phyloP scores from a whole-genome alignment of 2,888 invertebrate species.

The Amblyteles armatorius region DNA sequence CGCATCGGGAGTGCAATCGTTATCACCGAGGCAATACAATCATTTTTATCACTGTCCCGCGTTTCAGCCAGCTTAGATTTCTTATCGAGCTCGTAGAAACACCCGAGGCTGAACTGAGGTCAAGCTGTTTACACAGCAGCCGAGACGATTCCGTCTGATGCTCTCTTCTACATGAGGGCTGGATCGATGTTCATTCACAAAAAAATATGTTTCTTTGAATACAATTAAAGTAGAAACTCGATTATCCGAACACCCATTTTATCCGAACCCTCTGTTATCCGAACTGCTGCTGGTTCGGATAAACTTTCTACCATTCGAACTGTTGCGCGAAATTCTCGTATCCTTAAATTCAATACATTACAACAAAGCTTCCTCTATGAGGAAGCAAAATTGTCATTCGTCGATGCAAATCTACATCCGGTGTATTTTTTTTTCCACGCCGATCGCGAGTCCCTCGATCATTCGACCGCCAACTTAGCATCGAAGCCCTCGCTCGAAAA shows the following conservation, averaged over 20 bases:
- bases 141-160: neutral
- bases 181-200: neutral
- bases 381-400: neutral
- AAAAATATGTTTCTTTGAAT: neutral
- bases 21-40: conserved; percentile 23
- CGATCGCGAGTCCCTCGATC: too few relatives aligned
- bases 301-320: too few relatives aligned
- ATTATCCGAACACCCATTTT: too few relatives aligned
- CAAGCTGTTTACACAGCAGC: conserved; percentile 28
- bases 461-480: too few relatives aligned
- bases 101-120: conserved; percentile 15
- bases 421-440: too few relatives aligned
- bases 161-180: neutral
- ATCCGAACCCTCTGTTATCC: too few relatives aligned
- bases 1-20: conserved; percentile 23
- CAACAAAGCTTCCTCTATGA: neutral
- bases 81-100: conserved; percentile 31
- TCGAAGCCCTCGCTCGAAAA: neutral
- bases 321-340: too few relatives aligned
- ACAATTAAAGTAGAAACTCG: too few relatives aligned
- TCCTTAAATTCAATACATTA: too few relatives aligned
- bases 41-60: conserved; percentile 31
- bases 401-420: neutral
- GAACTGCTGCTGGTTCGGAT: too few relatives aligned
- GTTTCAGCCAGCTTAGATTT: conserved; percentile 9